Percentiles rank a stretch among this genome's conserved stretches.
Evolutionary conservation across 2,888 invertebrate species (phyloP).

Genomic region (Acanthococcus lagerstroemiae): DNA sequence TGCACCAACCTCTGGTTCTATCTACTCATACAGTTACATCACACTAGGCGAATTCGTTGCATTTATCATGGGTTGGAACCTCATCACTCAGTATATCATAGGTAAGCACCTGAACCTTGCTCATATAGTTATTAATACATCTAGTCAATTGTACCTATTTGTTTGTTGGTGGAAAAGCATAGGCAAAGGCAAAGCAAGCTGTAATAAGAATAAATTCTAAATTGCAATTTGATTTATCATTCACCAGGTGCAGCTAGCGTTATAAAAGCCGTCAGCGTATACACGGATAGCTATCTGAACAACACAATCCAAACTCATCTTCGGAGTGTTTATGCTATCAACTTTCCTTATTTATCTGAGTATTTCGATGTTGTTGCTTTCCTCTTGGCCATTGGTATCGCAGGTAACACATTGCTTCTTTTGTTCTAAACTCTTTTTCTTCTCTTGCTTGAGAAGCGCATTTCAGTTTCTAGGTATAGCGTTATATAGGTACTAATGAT

Average conservation of each 20-base stretch:
- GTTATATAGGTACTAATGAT: not conserved
- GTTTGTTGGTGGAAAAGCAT: no score
- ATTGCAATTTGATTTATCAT: no score
- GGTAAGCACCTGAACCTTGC: slow-evolving; percentile 52
- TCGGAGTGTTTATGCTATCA: slow-evolving; percentile 36
- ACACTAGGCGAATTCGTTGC: slow-evolving; percentile 72
- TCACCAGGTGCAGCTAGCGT: slow-evolving; percentile 42
- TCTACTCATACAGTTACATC: slow-evolving; percentile 50
- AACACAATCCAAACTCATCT: slow-evolving; percentile 39
- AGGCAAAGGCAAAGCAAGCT: no score
- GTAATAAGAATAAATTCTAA: no score
- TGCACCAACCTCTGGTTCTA: slow-evolving; percentile 47
- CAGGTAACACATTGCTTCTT: slow-evolving; percentile 45
- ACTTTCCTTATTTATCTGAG: slow-evolving; percentile 39
- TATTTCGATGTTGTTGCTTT: slow-evolving; percentile 43
- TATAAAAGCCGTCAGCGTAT: slow-evolving; percentile 41
- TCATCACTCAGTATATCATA: slow-evolving; percentile 79
- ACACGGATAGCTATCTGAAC: slow-evolving; percentile 40
- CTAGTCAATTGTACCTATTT: no score
- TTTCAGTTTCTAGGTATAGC: not conserved
- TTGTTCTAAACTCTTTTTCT: not conserved
- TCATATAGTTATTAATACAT: no score
- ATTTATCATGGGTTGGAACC: slow-evolving; percentile 89
- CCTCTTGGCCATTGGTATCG: slow-evolving; percentile 48
- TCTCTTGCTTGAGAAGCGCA: no score